Conservation (phyloP, 2,797 vertebrate species). For the Enteromius argenteus region DNA sequence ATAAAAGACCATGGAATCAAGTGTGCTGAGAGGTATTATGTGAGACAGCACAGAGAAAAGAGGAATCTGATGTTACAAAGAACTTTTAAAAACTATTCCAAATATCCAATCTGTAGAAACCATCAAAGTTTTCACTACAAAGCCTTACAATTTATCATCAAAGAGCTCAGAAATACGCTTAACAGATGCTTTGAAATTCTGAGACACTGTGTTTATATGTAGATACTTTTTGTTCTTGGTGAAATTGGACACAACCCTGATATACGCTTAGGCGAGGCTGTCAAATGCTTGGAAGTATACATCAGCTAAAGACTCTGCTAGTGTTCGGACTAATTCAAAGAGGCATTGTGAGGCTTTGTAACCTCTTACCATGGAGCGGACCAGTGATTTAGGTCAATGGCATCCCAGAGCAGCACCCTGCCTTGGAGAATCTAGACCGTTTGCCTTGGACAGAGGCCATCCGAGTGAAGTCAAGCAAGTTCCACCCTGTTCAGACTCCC, state of each 20-base stretch:
- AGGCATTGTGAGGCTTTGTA: slow-evolving; percentile 54
- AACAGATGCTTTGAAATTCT: slow-evolving; percentile 41
- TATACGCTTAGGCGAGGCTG: slow-evolving; percentile 37
- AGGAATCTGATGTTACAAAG: slow-evolving; percentile 46
- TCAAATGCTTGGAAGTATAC: slow-evolving; percentile 49
- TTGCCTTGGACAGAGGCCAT: slow-evolving; percentile 61
- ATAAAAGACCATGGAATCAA: slow-evolving; percentile 46
- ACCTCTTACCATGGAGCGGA: slow-evolving; percentile 49
- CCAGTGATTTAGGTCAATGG: slow-evolving; percentile 61
- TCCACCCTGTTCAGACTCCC: slow-evolving; percentile 58
- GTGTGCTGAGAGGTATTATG: slow-evolving; percentile 53
- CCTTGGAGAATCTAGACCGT: slow-evolving; percentile 51
- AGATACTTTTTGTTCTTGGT: slow-evolving; percentile 29
- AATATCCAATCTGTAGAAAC: slow-evolving; percentile 50
- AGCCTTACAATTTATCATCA: slow-evolving; percentile 49
- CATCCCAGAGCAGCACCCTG: slow-evolving; percentile 56
- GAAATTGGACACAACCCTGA: slow-evolving; percentile 32
- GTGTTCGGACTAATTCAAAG: slow-evolving; percentile 54
- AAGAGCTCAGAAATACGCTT: slow-evolving; percentile 32
- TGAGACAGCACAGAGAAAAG: slow-evolving; percentile 46
- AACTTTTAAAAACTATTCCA: slow-evolving; percentile 50
- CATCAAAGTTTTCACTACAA: slow-evolving; percentile 44
- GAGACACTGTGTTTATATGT: slow-evolving; percentile 29
- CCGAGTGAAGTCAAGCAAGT: slow-evolving; percentile 61
- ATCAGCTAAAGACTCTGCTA: slow-evolving; percentile 41